phyloP scores from a whole-genome alignment of 2,888 invertebrate genomes.

The Chironomus riparius region DNA sequence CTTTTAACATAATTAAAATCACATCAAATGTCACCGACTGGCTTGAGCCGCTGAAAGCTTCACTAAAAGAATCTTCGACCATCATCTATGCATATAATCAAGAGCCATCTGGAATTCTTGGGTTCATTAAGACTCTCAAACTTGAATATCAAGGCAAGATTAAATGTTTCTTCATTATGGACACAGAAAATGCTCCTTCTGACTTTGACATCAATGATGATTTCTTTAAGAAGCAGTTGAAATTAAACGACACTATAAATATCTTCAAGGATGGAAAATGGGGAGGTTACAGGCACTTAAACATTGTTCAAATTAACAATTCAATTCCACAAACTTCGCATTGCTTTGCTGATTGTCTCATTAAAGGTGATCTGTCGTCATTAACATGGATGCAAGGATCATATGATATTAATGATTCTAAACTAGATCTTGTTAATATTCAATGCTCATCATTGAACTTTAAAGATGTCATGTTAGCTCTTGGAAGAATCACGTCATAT shows the following conservation, averaged over 20 bases:
- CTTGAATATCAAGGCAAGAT: constrained; percentile 64
- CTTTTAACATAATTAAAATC: no score
- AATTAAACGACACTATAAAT: constrained; percentile 70
- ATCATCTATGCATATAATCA: constrained; percentile 59
- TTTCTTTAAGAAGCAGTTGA: constrained; percentile 56
- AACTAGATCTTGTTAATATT: constrained; percentile 41
- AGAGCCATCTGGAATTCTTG: constrained; percentile 68
- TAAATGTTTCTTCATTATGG: constrained; percentile 55
- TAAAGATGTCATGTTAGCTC: constrained; percentile 81
- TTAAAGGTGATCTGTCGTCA: constrained; percentile 78
- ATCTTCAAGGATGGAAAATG: constrained; percentile 48
- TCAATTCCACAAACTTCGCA: constrained; percentile 46
- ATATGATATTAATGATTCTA: constrained; percentile 32
- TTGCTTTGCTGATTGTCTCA: constrained; percentile 64
- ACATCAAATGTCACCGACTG: constrained; percentile 35
- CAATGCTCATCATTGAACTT: constrained; percentile 74
- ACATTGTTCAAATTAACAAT: no score
- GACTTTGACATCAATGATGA: constrained; percentile 53
- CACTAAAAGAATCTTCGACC: constrained; percentile 35
- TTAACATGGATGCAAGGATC: constrained; percentile 72
- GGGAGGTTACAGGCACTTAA: constrained; percentile 70
- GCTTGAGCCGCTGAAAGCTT: constrained; percentile 36
- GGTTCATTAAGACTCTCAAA: constrained; percentile 78
- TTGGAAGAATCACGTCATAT: constrained; percentile 68
- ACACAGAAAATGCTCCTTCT: constrained; percentile 50